These are phyloP conservation scores for Epinephelus lanceolatus DNA, from an alignment of 2,113 vertebrate genomes.

Conservation along the genomic window DNA sequence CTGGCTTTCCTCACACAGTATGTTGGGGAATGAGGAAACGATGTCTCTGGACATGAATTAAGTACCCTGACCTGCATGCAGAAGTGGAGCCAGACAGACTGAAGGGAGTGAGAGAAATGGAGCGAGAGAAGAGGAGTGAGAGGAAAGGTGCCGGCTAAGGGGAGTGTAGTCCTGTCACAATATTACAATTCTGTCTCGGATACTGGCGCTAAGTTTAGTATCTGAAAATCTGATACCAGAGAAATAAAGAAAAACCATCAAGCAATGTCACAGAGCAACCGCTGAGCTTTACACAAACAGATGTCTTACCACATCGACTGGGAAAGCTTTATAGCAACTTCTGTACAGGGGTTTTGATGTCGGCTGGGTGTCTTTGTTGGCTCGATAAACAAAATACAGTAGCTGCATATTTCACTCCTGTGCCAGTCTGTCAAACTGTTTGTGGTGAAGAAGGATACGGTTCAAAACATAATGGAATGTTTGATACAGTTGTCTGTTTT, in stretches of 20 bases:
- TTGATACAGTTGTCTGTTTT: constrained; percentile 54
- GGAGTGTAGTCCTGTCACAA: constrained; percentile 13
- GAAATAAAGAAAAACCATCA: constrained; percentile 43
- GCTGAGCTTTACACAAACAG: constrained; percentile 57
- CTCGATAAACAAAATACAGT: constrained; percentile 56
- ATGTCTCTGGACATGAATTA: constrained; percentile 70
- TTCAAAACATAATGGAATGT: constrained; percentile 49
- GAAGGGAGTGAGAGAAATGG: constrained; percentile 39
- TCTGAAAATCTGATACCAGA: constrained; percentile 35
- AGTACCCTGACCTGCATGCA: constrained; percentile 65
- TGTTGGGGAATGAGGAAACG: constrained; percentile 41
- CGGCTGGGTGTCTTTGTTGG: constrained; percentile 59
- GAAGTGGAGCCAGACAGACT: constrained; percentile 46
- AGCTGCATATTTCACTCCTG: constrained; percentile 46
- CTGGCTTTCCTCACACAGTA: constrained; percentile 28
- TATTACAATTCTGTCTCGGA: constrained; percentile 5
- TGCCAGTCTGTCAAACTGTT: constrained; percentile 49
- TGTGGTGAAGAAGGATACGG: not conserved
- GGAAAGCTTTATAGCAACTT: constrained; percentile 43
- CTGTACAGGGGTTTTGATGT: constrained; percentile 36
- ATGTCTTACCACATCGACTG: constrained; percentile 42
- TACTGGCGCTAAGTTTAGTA: constrained; percentile 42
- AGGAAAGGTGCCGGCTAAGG: constrained; percentile 32
- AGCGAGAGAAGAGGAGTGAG: constrained; percentile 34
- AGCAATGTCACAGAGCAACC: constrained; percentile 49